Evolutionary conservation across 1,140 invertebrate species (phyloP), one percentile per base, ranked within the genome.

Genomic region (Bombus pascuorum): DNA sequence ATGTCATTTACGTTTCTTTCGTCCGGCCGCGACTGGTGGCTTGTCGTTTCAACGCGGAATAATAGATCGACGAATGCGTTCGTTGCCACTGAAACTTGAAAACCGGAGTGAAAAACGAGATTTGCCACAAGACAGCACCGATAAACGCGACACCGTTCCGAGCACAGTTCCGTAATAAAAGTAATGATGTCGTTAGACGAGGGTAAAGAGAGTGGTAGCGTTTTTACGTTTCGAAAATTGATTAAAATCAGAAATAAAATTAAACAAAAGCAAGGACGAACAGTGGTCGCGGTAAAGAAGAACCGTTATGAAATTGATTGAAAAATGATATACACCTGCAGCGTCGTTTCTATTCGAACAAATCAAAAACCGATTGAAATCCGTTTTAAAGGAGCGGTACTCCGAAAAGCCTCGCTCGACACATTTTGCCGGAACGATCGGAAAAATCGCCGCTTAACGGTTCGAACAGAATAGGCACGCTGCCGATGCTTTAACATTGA

Each of bases 401-500:
- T 1, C 13, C 34, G 75, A 44, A 78, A 32, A 25, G 59, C 10
- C 42, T 62, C 77, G 18, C 34, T 39, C 57, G 34, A 74, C 47
- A 22, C 28, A 71, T 57, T 86, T 71, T 66, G 37, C 28, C 72
- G 25, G 3, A 44, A 42, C 71, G 74, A 83, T 83, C 42, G 80
- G 53, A 25, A 62, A 57, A 62, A 79, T 66, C 25, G 18, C 32
- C 18, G 47, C 18, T 34, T 71, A 72, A 72, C 70, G 73, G 65
- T 66, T 66, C 18, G 66, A 70, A 37, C 12, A 1, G 15, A 10
- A 32, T 18, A 47, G 81, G 34, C 37, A 42, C 82, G 72, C 44
- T 53, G 18, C 28, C n/a, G 59, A 9, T 42, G 66, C 75, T 87
- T 87, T 84, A 80, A 88, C 77, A 12, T 25, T 1, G 34, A 34